Evolutionary conservation across 2,113 vertebrate species (phyloP), one percentile per base, ranked within the genome.

Genomic region (Tauraco erythrolophus): DNA sequence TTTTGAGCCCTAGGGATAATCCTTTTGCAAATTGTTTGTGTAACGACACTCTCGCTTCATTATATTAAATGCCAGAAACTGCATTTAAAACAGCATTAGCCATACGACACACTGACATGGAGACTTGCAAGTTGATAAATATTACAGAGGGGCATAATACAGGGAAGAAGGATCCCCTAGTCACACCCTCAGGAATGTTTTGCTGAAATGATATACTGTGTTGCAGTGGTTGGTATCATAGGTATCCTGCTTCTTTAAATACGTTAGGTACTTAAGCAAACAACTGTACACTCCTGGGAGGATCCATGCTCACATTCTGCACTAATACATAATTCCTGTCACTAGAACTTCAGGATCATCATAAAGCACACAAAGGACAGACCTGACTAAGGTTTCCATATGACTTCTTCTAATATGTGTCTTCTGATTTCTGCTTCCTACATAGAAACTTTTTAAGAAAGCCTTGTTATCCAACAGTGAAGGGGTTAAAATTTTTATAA

Each of bases 101-200:
- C 6, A 15, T 31, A 51, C 1, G 0, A 68, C 45, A 48, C 14
- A 48, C 18, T 76, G 35, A n/a, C 10, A 25, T 0, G 3, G 57
- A 78, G 18, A 60, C 45, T 74, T 23, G 5, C 1, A 43, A 46
- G 27, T 4, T 71, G 45, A 48, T 68, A 33, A 62, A 57, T 39
- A 6, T 62, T 64, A 60, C 10, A 54, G 45, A 75, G 19, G 14
- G 10, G 7, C 41, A 28, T 10, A 69, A 6, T 17, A 41, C 10
- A 45, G 27, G 18, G 13, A 65, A 50, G 60, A 88, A 76, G 13
- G 28, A 17, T 53, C 2, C 9, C 7, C 7, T 10, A 50, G 24
- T 7, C 21, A 57, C 19, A 70, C 5, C 9, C 43, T 27, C 7
- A 46, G 23, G 27, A 84, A 27, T 41, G 11, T 25, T 62, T 50